Conservation (phyloP, 1,140 invertebrate species). For the Sycobia sp. region DNA sequence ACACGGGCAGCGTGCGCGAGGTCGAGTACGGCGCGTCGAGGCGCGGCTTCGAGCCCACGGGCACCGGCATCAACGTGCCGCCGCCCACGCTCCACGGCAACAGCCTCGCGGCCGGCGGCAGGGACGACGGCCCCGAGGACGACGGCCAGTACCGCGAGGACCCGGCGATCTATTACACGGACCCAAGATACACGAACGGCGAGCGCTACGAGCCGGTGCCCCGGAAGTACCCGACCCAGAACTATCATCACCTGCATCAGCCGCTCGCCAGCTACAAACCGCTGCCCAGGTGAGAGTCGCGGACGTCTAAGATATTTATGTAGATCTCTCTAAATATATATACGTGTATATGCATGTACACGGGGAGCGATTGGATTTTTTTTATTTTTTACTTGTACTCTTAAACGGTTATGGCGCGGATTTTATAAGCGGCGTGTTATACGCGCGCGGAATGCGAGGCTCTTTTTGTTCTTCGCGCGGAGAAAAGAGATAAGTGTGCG, state of each 20-base stretch:
- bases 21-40: slow-evolving; percentile 79
- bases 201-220: slow-evolving; percentile 53
- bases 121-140: slow-evolving; percentile 70
- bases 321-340: too few species aligned
- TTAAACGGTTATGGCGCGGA: too few species aligned
- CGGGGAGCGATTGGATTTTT: too few species aligned
- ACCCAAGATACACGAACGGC: slow-evolving; percentile 70
- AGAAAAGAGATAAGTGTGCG: too few species aligned
- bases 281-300: slow-evolving; percentile 1
- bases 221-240: slow-evolving; percentile 37
- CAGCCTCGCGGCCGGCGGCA: slow-evolving; percentile 46
- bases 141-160: slow-evolving; percentile 84
- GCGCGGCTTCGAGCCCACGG: slow-evolving; percentile 76
- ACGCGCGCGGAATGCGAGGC: too few species aligned
- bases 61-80: slow-evolving; percentile 79
- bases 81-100: slow-evolving; percentile 67
- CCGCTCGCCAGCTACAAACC: not conserved
- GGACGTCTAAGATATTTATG: too few species aligned
- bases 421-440: too few species aligned
- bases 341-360: too few species aligned
- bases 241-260: slow-evolving; percentile 39
- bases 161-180: slow-evolving; percentile 77
- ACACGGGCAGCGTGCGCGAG: slow-evolving; percentile 71
- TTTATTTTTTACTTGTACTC: too few species aligned
- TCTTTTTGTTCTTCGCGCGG: too few species aligned